Conservation (phyloP, 2,113 vertebrate species). For the Labeo rohita region DNA sequence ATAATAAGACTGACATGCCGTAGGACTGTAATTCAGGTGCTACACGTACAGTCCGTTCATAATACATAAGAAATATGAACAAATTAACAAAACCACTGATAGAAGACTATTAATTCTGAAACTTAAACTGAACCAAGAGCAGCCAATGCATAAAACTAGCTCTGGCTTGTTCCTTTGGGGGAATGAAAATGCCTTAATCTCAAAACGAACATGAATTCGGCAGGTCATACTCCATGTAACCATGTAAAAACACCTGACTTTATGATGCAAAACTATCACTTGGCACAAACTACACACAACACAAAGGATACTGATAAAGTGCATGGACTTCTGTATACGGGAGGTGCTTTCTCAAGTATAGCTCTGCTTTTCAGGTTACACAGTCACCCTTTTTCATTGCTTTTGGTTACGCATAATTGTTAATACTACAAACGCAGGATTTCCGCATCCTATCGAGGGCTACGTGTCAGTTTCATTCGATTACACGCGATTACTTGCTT, state of each 20-base stretch:
- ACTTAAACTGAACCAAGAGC: not conserved
- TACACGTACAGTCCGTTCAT: not conserved
- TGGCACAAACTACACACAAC: conserved; percentile 69
- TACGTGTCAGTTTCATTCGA: not conserved
- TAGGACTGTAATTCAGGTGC: not conserved
- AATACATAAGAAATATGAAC: not conserved
- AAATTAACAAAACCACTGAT: not conserved
- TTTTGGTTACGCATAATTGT: conserved; percentile 6
- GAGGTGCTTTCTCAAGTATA: conserved; percentile 19
- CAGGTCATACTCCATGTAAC: conserved; percentile 2
- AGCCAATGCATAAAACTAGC: not conserved
- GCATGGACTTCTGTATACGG: conserved; percentile 61
- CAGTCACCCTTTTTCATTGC: not conserved
- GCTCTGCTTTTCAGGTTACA: conserved; percentile 38
- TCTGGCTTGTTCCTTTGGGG: not conserved
- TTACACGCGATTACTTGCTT: not conserved
- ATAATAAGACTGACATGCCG: not conserved
- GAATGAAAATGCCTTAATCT: not conserved
- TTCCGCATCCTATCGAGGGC: not conserved
- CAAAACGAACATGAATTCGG: not conserved
- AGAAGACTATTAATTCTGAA: not conserved
- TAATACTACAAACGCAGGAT: conserved; percentile 25
- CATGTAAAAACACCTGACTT: conserved; percentile 15
- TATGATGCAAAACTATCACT: conserved; percentile 66
- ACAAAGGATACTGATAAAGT: conserved; percentile 72